phyloP scores from a whole-genome alignment of 2,797 vertebrate species.

The Syndactyla subalaris region DNA sequence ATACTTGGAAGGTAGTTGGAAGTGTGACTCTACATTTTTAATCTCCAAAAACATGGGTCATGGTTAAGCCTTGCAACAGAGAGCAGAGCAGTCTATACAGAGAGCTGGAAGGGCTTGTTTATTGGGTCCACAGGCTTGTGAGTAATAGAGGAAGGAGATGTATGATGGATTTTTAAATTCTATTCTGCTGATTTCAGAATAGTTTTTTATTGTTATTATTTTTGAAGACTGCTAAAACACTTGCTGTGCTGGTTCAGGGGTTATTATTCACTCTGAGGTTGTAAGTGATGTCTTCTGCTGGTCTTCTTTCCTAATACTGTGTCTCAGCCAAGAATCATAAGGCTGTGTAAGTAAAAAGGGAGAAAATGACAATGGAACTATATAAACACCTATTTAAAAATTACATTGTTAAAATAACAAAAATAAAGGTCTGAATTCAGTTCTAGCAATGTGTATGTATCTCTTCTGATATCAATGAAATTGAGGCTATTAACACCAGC shows the following conservation, averaged over 20 bases:
- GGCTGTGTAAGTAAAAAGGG: not conserved
- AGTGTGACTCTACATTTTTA: not conserved
- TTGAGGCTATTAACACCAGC: conserved; percentile 13
- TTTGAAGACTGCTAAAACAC: not conserved
- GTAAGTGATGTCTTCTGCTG: conserved; percentile 15
- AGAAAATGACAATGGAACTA: conserved; percentile 13
- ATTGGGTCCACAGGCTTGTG: not conserved
- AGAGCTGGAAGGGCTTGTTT: not conserved
- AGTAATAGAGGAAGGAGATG: not conserved
- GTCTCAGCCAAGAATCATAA: conserved; percentile 21
- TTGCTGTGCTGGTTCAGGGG: not conserved
- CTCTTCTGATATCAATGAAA: conserved; percentile 12
- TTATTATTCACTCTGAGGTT: not conserved
- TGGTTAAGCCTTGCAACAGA: not conserved
- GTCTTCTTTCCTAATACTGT: not conserved
- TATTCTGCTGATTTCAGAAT: not conserved
- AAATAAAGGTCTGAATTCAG: conserved; percentile 2
- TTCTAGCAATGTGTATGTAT: not conserved
- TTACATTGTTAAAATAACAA: conserved; percentile 42
- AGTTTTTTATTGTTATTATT: not conserved
- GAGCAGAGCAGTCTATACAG: not conserved
- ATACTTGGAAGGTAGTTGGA: not conserved
- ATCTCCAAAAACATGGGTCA: not conserved
- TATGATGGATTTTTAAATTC: not conserved
- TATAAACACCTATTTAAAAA: conserved; percentile 53